Evolutionary conservation across 2,797 vertebrate species (phyloP).

Genomic region (Rhynchotus rufescens): DNA sequence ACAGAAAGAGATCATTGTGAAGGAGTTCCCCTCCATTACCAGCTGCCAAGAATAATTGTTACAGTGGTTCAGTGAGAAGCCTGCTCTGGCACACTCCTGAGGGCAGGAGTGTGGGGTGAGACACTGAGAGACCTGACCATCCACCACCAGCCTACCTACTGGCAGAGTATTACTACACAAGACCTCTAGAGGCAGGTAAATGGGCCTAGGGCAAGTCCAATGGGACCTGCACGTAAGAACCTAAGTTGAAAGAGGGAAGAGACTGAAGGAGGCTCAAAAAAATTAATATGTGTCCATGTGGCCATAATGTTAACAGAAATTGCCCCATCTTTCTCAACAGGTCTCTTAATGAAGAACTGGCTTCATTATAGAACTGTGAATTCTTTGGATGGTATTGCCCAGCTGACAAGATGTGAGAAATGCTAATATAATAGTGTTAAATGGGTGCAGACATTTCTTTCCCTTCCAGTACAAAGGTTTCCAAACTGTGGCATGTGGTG

Average conservation of each 20-base stretch:
- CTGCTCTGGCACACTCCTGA: not conserved
- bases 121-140: not conserved
- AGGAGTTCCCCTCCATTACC: not conserved
- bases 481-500: not conserved
- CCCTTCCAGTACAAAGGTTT: not conserved
- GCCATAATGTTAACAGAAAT: not conserved
- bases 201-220: not conserved
- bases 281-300: not conserved
- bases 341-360: not conserved
- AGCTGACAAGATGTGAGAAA: fast-evolving
- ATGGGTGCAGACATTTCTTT: not conserved
- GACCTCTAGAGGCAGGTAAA: not conserved
- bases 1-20: not conserved
- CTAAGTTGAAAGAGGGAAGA: not conserved
- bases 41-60: not conserved
- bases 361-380: not conserved
- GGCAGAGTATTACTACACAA: not conserved
- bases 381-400: not conserved
- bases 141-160: not conserved
- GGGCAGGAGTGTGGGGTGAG: not conserved
- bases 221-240: not conserved
- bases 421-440: not conserved
- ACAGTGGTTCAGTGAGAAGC: not conserved
- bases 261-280: not conserved
- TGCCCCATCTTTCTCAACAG: not conserved